Evolutionary conservation across 2,888 invertebrate genomes (phyloP).

Genomic region (Enoplolaimus lenunculus): DNA sequence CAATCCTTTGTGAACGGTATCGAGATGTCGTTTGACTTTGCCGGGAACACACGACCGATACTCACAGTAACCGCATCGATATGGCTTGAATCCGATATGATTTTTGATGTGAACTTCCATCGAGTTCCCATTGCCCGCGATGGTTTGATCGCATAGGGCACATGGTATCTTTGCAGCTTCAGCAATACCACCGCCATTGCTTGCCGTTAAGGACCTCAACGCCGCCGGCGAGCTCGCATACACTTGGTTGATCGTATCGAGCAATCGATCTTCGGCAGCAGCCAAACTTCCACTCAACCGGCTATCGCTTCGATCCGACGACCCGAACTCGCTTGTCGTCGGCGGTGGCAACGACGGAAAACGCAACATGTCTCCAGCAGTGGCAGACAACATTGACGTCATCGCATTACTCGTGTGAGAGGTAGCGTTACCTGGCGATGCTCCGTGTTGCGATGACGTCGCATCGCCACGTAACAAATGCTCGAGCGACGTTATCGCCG

Average conservation of each 20-base stretch:
- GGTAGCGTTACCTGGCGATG: neutral
- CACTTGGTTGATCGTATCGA: neutral
- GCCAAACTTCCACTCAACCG: neutral
- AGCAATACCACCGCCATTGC: neutral
- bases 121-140: constrained; percentile 20
- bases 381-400: neutral
- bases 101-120: constrained; percentile 23
- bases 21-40: constrained; percentile 24
- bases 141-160: constrained; percentile 17
- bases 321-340: too few species aligned
- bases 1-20: constrained; percentile 20
- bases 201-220: neutral
- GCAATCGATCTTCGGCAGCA: neutral
- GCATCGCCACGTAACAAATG: too few species aligned
- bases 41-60: constrained; percentile 21
- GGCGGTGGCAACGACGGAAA: neutral
- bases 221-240: neutral
- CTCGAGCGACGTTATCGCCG: too few species aligned
- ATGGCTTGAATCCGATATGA: constrained; percentile 23
- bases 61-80: constrained; percentile 21
- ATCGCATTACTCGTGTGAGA: neutral
- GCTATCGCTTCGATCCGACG: too few species aligned
- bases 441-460: neutral
- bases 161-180: constrained; percentile 14
- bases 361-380: neutral